A percentile compares a stretch with the other conserved stretches of the same genome.
Conservation (phyloP, 1,140 invertebrate genomes). For the Tyrophagus putrescentiae region DNA sequence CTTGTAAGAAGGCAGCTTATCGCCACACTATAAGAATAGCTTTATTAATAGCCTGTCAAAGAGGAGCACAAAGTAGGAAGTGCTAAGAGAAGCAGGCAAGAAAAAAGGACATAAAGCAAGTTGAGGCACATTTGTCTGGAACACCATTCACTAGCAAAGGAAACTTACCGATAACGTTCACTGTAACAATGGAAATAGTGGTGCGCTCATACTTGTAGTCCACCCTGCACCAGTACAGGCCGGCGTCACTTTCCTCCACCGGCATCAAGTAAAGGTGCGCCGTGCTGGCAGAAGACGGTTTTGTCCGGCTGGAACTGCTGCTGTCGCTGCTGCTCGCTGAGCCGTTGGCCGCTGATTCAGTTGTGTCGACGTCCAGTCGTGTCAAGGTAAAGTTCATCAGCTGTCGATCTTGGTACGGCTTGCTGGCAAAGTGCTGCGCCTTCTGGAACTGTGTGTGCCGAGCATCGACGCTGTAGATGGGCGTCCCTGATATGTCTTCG, state of each 20-base stretch:
- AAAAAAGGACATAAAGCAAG: background rate
- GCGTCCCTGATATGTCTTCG: conserved; percentile 33
- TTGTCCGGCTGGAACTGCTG: background rate
- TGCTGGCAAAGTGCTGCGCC: conserved; percentile 26
- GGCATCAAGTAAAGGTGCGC: conserved; percentile 26
- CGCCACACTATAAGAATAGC: background rate
- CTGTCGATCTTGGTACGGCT: conserved; percentile 14
- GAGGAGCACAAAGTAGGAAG: background rate
- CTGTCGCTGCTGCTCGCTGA: background rate
- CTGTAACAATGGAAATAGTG: conserved; percentile 63
- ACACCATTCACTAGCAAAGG: no score
- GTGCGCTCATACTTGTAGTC: conserved; percentile 75
- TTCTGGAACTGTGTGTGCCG: conserved; percentile 24
- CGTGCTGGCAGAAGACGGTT: conserved; percentile 32
- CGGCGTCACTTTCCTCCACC: conserved; percentile 43
- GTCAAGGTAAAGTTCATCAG: conserved; percentile 2
- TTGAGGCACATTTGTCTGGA: no score
- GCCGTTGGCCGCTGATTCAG: background rate
- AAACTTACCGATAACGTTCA: conserved; percentile 77
- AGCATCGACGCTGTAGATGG: conserved; percentile 29
- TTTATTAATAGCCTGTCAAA: background rate
- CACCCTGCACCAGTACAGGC: conserved; percentile 69
- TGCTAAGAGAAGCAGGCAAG: background rate
- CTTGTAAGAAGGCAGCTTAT: background rate
- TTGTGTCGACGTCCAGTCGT: background rate